Percentiles rank a stretch among this genome's conserved stretches.
Conservation (phyloP, 2,113 vertebrate genomes). For the Platycercus adscitus region DNA sequence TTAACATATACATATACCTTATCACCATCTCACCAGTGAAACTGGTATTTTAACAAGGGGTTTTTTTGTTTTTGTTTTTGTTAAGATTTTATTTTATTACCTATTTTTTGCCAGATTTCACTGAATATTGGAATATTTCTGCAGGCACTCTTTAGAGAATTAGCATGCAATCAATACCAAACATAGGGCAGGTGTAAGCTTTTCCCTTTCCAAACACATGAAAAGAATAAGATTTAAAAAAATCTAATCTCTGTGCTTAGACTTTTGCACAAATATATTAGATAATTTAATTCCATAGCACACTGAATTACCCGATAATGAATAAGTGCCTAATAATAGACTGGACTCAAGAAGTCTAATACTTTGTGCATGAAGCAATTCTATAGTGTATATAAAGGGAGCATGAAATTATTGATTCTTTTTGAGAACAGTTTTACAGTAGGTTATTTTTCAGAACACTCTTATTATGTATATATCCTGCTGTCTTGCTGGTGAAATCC, state of each 20-base stretch:
- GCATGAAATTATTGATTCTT: not conserved
- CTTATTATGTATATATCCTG: not conserved
- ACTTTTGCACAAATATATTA: not conserved
- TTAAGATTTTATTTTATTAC: not conserved
- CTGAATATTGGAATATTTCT: not conserved
- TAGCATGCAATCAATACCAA: not conserved
- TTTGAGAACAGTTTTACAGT: not conserved
- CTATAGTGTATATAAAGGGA: not conserved
- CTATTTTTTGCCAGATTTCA: not conserved
- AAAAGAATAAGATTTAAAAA: not conserved
- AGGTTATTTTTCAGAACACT: not conserved
- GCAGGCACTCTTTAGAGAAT: not conserved
- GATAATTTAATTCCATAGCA: not conserved
- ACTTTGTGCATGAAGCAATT: not conserved
- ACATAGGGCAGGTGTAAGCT: fast-evolving
- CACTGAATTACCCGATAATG: not conserved
- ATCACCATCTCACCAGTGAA: not conserved
- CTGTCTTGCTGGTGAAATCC: not conserved
- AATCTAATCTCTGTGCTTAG: not conserved
- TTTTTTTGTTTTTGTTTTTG: not conserved
- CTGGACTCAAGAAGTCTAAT: not conserved
- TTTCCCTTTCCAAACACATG: not conserved
- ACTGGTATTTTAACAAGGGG: not conserved
- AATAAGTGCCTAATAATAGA: not conserved
- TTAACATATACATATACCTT: not conserved